Evolutionary conservation across 2,113 vertebrate species (phyloP).

Genomic region (Tachuris rubrigastra): DNA sequence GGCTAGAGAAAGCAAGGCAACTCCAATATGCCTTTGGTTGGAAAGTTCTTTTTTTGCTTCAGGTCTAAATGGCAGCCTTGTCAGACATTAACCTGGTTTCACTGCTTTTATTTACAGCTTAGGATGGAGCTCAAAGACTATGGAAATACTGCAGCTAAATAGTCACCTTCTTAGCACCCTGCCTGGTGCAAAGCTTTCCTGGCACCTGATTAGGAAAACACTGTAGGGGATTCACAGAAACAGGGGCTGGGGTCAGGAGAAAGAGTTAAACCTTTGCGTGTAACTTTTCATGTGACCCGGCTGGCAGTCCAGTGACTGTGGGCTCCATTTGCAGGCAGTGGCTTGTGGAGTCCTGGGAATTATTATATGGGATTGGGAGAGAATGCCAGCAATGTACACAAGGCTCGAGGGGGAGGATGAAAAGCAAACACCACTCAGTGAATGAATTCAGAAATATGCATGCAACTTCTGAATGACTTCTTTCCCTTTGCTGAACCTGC

Average conservation of each 20-base stretch:
- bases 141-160: background rate
- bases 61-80: background rate
- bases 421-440: background rate
- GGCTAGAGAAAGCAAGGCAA: background rate
- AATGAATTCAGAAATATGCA: conserved; percentile 4
- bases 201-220: conserved; percentile 19
- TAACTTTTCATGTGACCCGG: background rate
- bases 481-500: background rate
- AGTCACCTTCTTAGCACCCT: background rate
- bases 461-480: conserved; percentile 26
- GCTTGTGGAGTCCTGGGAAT: conserved; percentile 3
- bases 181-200: background rate
- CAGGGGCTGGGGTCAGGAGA: background rate
- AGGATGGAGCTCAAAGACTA: background rate
- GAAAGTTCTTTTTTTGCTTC: background rate
- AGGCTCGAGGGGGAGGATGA: background rate
- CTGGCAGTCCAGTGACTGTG: background rate
- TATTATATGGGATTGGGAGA: conserved; percentile 10
- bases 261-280: background rate
- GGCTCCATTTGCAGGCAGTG: background rate
- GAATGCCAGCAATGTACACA: conserved; percentile 28
- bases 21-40: background rate
- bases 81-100: background rate
- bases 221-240: background rate
- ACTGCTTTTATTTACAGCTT: background rate